Base-by-base conservation (phyloP, 2,888 invertebrate genomes). In the Trichogramma dendrolimi region DNA sequence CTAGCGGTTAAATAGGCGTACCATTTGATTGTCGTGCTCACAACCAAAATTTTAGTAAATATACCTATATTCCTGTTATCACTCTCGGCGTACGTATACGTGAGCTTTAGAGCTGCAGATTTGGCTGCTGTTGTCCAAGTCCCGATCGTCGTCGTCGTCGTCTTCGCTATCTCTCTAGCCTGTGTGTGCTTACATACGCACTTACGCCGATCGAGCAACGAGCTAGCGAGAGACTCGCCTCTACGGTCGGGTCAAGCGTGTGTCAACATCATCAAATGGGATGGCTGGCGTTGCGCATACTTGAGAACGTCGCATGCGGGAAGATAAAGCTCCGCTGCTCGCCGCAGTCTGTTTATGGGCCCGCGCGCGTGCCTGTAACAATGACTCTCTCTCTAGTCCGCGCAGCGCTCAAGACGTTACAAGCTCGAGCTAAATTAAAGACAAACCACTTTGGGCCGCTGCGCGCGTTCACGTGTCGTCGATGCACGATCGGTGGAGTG, bases 401-500 rank as follows among this genome's bases (percentile, higher is more conserved):
- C 48, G 48, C 48, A 11, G 11, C 14, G 48, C n/a, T 52, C 39
- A 51, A 51, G 58, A 46, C 47, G 41, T 41, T 14, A 6, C 67
- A 71, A 71, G 71, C 67, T 71, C 71, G 72, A 71, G 74, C 73
- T 76, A 76, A 77, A 78, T 78, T 76, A 78, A 78, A 78, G 77
- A 76, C 75, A 77, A 77, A 78, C 76, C 75, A 78, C 77, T 78
- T 77, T 74, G 73, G 71, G 71, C 71, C n/a, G n/a, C 27, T 27
- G 27, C 71, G 73, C 71, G 73, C 70, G 73, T 73, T 74, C 67
- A 74, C 63, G 67, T 67, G 62, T 61, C 58, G 67, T 61, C 62
- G 60, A 57, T 57, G 57, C 66, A 60, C 47, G 61, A 59, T n/a
- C n/a, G n/a, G 57, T 63, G 58, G 62, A 63, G 66, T 63, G 63